Conservation (phyloP, 2,797 vertebrate genomes). For the Halcyon chelicuti region DNA sequence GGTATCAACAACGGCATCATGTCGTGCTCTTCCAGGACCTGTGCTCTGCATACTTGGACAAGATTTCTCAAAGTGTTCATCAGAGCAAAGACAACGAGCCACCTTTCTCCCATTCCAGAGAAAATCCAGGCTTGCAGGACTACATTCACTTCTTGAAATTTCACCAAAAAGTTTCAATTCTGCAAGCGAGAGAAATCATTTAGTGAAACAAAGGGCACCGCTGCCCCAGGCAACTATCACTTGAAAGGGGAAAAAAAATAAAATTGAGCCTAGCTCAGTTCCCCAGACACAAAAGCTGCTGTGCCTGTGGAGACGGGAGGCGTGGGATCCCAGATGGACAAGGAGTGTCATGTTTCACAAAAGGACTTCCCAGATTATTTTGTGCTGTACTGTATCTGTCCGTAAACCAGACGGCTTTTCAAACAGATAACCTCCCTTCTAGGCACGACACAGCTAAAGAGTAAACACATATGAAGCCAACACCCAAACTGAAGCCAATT, state of each 20-base stretch:
- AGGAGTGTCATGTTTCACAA: not conserved
- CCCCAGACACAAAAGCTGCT: not conserved
- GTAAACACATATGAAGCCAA: not conserved
- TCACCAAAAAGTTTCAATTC: not conserved
- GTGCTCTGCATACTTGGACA: not conserved
- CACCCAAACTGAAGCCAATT: not conserved
- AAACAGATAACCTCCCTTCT: not conserved
- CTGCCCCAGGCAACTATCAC: not conserved
- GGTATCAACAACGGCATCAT: not conserved
- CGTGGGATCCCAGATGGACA: not conserved
- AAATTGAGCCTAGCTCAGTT: not conserved
- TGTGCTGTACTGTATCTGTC: not conserved
- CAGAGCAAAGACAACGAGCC: not conserved
- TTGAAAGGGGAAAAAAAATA: not conserved
- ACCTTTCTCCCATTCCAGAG: not conserved
- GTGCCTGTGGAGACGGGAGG: not conserved
- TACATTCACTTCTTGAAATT: not conserved
- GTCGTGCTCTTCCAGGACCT: not conserved
- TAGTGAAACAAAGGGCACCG: not conserved
- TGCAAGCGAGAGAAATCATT: not conserved
- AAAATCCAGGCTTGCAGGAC: not conserved
- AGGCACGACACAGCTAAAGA: not conserved
- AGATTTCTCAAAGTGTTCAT: not conserved
- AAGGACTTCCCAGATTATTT: not conserved
- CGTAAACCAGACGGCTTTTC: not conserved